Percentiles rank a stretch among this genome's conserved stretches.
Evolutionary conservation across 2,797 vertebrate genomes (phyloP).

Genomic region (Premnoplex brunnescens): DNA sequence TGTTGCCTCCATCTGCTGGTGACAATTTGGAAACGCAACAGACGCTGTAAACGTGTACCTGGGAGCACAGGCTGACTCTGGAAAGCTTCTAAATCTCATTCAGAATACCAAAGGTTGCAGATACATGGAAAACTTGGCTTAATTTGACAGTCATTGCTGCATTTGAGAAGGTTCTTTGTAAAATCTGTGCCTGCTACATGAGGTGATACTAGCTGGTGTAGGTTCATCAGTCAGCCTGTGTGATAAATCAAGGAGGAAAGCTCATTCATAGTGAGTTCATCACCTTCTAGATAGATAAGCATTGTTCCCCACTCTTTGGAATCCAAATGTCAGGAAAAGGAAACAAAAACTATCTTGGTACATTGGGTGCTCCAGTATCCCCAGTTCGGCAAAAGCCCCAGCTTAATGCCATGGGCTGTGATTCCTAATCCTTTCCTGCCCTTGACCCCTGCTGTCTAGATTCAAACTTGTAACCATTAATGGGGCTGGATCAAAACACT

Average conservation of each 20-base stretch:
- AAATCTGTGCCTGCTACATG: not conserved
- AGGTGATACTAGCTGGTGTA: not conserved
- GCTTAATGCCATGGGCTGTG: slow-evolving; percentile 73
- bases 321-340: slow-evolving; percentile 43
- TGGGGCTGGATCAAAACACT: slow-evolving; percentile 72
- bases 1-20: slow-evolving; percentile 79
- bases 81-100: not conserved
- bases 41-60: not conserved
- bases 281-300: not conserved
- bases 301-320: slow-evolving; percentile 15
- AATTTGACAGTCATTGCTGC: not conserved
- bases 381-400: slow-evolving; percentile 67
- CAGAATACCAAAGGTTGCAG: not conserved
- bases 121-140: not conserved
- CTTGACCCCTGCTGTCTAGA: slow-evolving; percentile 78
- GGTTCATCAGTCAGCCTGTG: not conserved
- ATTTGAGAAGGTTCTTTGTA: not conserved
- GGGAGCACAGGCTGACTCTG: not conserved
- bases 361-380: slow-evolving; percentile 45
- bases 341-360: slow-evolving; percentile 36
- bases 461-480: slow-evolving; percentile 80
- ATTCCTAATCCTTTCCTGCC: slow-evolving; percentile 80
- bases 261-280: not conserved
- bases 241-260: not conserved
- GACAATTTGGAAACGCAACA: slow-evolving; percentile 28